phyloP scores from a whole-genome alignment of 2,888 invertebrate species.

The Orthonevra nobilis region DNA sequence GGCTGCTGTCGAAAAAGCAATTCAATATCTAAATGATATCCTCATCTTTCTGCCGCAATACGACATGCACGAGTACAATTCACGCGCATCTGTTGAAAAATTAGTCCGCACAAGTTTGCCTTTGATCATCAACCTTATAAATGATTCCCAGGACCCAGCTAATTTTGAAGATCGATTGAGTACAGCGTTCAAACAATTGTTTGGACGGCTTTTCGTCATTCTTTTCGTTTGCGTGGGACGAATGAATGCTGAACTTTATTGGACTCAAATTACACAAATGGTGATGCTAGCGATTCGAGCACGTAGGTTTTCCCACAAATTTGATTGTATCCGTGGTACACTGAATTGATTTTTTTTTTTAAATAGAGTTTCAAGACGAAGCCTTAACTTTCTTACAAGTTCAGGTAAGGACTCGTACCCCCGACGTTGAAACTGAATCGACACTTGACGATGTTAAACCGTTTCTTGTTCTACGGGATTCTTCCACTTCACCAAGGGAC shows the following conservation, averaged over 20 bases:
- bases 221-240: slow-evolving; percentile 77
- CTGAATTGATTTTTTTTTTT: background rate
- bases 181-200: slow-evolving; percentile 75
- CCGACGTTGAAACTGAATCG: slow-evolving; percentile 60
- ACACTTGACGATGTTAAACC: slow-evolving; percentile 46
- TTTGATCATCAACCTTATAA: slow-evolving; percentile 74
- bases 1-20: slow-evolving; percentile 74
- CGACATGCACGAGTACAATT: slow-evolving; percentile 77
- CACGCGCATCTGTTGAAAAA: slow-evolving; percentile 78
- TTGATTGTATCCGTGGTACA: background rate
- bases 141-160: slow-evolving; percentile 69
- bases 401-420: slow-evolving; percentile 74
- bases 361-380: slow-evolving; percentile 75
- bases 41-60: slow-evolving; percentile 77
- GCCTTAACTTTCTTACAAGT: slow-evolving; percentile 74
- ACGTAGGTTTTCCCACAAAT: slow-evolving; percentile 40
- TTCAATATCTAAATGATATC: slow-evolving; percentile 76
- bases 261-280: slow-evolving; percentile 76
- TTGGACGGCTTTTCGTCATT: slow-evolving; percentile 77
- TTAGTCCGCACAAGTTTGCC: slow-evolving; percentile 76
- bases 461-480: slow-evolving; percentile 41
- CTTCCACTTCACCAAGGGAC: slow-evolving; percentile 15
- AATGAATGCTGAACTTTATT: slow-evolving; percentile 77
- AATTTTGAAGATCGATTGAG: slow-evolving; percentile 76
- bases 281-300: slow-evolving; percentile 71